These are phyloP conservation scores for Pimephales promelas DNA, from an alignment of 2,113 vertebrate species.

Conservation along the genomic window DNA sequence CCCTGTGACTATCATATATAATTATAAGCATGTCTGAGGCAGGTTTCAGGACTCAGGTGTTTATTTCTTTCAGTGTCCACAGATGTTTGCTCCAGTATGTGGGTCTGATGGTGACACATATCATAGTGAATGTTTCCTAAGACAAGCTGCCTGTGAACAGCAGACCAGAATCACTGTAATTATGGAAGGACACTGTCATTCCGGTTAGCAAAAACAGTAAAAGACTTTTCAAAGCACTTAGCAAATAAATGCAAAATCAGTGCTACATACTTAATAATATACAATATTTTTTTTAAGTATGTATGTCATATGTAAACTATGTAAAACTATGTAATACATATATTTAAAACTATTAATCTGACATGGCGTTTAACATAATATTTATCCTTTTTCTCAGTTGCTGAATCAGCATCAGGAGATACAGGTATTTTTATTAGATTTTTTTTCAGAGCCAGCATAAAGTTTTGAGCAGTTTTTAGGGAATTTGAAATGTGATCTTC, in stretches of 20 bases:
- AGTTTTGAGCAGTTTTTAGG: no score
- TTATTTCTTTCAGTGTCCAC: conserved; percentile 24
- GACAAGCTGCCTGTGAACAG: conserved; percentile 24
- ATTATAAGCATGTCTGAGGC: background rate
- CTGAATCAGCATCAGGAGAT: conserved; percentile 23
- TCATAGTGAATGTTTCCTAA: conserved; percentile 21
- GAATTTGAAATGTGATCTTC: no score
- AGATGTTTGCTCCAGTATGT: conserved; percentile 21
- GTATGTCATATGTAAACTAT: no score
- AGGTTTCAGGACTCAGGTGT: background rate
- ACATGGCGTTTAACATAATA: background rate
- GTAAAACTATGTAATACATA: background rate
- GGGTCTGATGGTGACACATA: conserved; percentile 9
- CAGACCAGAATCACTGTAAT: conserved; percentile 8
- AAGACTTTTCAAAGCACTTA: background rate
- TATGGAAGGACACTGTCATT: conserved; percentile 4
- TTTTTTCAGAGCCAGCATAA: no score
- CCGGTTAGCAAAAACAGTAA: background rate
- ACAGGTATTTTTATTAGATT: background rate
- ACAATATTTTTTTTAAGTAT: no score
- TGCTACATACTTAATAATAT: background rate
- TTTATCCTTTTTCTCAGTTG: background rate
- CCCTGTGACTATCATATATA: background rate
- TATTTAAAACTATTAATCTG: background rate
- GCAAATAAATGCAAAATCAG: background rate